Evolutionary conservation across 92 coral and sea anemone species (phyloP), one percentile per base, ranked within the genome.

Genomic region (Nematostella vectensis): DNA sequence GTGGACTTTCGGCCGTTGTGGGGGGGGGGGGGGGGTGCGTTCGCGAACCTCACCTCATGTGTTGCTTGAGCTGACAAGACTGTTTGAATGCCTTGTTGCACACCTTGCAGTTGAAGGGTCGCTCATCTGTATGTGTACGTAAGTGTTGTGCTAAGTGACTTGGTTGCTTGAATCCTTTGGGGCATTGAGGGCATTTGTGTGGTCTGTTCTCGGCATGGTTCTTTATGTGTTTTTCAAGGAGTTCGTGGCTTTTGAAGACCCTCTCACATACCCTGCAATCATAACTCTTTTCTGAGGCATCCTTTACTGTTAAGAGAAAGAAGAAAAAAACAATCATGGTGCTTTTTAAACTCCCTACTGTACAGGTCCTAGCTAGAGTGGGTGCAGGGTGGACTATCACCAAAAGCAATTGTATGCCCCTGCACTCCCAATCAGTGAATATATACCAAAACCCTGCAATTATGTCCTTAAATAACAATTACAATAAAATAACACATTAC

Each of bases 21-120:
- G n/a, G n/a, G n/a, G n/a, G n/a, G n/a, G n/a, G n/a, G n/a, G n/a
- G n/a, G n/a, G n/a, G n/a, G n/a, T n/a, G n/a, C n/a, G n/a, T n/a
- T n/a, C n/a, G n/a, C n/a, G n/a, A n/a, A n/a, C n/a, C 40, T 33
- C 15, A 77, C 39, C 99, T 50, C 74, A 80, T 69, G 47, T 93
- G 99, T 55, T 93, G 99, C 29, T 93, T 93, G 17, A 93, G 82
- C 65, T 93, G 99, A 44, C 99, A 93, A 0, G 94, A 85, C 67
- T 93, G 99, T 58, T 93, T 88, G 70, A 93, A 93, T 30, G 85
- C 77, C 57, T 93, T 93, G 55, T 70, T 70, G 67, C 99, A 93
- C 13, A 93, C 85, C 28, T 87, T 94, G 29, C 99, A 93, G n/a
- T 81, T 59, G 57, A 81, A 93, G 25, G 89, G 95, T 54, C 96